Base-by-base conservation (phyloP, 2,113 vertebrate genomes). In the Dicaeum eximium region DNA sequence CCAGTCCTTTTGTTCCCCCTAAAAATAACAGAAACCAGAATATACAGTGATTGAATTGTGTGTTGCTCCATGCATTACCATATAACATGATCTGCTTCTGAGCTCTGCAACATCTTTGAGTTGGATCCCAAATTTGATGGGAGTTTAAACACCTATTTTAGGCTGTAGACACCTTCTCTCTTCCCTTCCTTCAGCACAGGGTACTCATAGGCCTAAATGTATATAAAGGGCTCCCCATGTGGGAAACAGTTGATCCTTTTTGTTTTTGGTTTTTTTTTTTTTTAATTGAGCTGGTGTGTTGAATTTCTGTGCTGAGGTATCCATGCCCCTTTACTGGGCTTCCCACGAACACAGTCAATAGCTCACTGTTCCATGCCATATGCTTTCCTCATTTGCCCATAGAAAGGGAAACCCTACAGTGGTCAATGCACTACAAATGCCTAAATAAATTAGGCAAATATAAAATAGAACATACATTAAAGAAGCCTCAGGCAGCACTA, bases 361-460 rank as follows among this genome's bases (percentile, higher is more conserved):
- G 74, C 60, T 94, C 6, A 14, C 60, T 88, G 61, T 77, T 91
- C 57, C 71, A 77, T 1, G 15, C 89, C 95, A 95, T 88, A 94
- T 93, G 89, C 44, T 88, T 35, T 80, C 56, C 69, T 82, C 71
- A 67, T 86, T 61, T 85, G 40, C 33, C 57, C 37, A 54, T 40
- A 62, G 45, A 91, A 87, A 95, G 85, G 71, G 64, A 91, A 65
- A 93, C 75, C 57, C 93, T 94, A 84, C 72, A 90, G 80, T 90
- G 77, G 86, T 81, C 84, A 93, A 44, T 81, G 93, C 51, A 77
- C 94, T 92, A 93, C 60, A 97, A 82, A 97, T 92, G 95, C 88
- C 93, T 80, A 96, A 91, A 92, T 89, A 86, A 94, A 93, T 96
- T 93, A 96, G 89, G 84, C 79, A 96, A 91, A 86, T 88, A 94